Percentiles rank a stretch among this genome's conserved stretches.
These are phyloP conservation scores for Spilogale gracilis DNA, from an alignment of 2,113 vertebrate genomes.

Conservation along the genomic window DNA sequence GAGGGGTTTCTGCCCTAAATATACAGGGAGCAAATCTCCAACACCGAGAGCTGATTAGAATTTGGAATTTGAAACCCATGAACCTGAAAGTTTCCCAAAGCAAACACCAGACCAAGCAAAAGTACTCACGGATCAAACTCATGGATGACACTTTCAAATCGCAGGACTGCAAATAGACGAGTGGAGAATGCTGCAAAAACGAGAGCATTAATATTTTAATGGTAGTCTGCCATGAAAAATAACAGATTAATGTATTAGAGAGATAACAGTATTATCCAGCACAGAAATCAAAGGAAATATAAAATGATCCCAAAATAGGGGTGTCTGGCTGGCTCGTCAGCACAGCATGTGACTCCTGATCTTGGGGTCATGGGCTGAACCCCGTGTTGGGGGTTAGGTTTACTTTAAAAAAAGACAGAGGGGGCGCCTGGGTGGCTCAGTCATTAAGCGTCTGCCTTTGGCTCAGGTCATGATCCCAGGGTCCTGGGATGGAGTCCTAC, in stretches of 20 bases:
- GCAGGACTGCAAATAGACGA: constrained; percentile 96
- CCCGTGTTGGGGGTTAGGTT: neutral
- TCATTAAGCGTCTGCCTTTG: no score
- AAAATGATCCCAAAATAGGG: constrained; percentile 30
- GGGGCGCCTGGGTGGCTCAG: no score
- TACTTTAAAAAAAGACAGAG: neutral
- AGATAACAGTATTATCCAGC: neutral
- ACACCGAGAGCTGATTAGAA: neutral
- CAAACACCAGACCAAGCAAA: neutral
- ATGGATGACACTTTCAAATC: constrained; percentile 99
- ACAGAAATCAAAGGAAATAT: constrained; percentile 28
- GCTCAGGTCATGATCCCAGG: no score
- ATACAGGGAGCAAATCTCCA: neutral
- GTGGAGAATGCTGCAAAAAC: constrained; percentile 95
- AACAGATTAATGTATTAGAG: neutral
- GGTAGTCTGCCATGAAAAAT: neutral
- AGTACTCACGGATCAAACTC: constrained; percentile 99
- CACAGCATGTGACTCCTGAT: neutral
- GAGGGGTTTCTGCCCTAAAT: neutral
- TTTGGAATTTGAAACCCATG: constrained; percentile 27
- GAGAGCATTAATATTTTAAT: constrained; percentile 44
- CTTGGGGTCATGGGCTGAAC: neutral
- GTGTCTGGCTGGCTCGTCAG: neutral
- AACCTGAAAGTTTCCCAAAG: accelerated
- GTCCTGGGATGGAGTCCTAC: no score